Evolutionary conservation across 2,113 vertebrate species (phyloP).

Genomic region (Phyllostomus hastatus): DNA sequence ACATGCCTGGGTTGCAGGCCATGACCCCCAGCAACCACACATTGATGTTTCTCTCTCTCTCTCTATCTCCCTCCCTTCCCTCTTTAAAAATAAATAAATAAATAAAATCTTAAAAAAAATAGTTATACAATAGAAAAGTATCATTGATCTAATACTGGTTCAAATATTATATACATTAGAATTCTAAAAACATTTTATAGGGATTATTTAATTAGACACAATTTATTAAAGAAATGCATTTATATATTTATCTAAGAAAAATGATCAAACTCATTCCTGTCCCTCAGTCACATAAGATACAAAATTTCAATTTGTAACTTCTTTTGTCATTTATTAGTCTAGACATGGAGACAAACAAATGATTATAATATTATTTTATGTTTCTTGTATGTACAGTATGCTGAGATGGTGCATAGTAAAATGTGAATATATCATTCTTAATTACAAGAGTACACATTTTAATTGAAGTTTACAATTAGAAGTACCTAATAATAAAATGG

Average conservation of each 20-base stretch:
- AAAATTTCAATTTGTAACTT: not conserved
- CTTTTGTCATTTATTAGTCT: not conserved
- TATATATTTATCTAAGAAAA: not conserved
- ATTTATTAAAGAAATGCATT: not conserved
- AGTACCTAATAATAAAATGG: not conserved
- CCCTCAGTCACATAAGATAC: not conserved
- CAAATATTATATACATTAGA: not conserved
- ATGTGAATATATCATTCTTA: not conserved
- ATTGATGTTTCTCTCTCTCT: too few relatives aligned
- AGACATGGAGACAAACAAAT: not conserved
- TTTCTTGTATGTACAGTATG: not conserved
- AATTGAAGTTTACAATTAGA: not conserved
- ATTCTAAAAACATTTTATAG: not conserved
- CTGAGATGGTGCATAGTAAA: not conserved
- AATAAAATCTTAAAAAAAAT: too few relatives aligned
- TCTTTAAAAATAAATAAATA: too few relatives aligned
- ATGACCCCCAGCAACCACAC: too few relatives aligned
- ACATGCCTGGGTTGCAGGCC: too few relatives aligned
- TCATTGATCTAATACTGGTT: slow-evolving; percentile 2
- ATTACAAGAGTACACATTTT: not conserved
- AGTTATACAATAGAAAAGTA: not conserved
- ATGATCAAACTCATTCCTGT: not conserved
- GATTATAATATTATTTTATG: not conserved
- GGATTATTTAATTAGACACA: not conserved
- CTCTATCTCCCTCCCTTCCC: too few relatives aligned